Conservation (phyloP, 2,113 vertebrate genomes). For the Sterrhoptilus dennistouni region DNA sequence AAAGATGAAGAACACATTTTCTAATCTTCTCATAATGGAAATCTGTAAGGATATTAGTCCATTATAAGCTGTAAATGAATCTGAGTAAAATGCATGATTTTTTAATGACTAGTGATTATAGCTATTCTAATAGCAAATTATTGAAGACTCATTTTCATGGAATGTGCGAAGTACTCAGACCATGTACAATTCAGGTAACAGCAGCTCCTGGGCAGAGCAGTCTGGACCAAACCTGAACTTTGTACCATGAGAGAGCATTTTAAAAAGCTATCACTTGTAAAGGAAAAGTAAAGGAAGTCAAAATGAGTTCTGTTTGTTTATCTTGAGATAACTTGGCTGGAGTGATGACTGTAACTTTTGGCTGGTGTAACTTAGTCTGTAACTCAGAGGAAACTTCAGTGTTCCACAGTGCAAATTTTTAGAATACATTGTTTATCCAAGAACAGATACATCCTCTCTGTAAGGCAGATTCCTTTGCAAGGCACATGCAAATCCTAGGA, state of each 20-base stretch:
- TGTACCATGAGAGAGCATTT: neutral
- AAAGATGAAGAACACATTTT: neutral
- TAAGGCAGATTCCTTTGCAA: neutral
- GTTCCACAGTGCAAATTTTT: neutral
- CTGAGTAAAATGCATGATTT: neutral
- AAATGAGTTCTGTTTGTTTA: neutral
- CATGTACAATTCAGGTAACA: neutral
- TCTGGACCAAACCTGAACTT: neutral
- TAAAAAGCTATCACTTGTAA: neutral
- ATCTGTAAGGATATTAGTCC: neutral
- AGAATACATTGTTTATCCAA: neutral
- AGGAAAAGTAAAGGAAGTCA: neutral
- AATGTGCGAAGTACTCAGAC: neutral
- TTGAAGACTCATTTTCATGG: neutral
- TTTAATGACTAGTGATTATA: neutral
- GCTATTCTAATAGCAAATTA: neutral
- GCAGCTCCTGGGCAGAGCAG: neutral
- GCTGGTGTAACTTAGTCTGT: neutral
- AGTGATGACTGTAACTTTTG: neutral
- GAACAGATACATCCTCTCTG: neutral
- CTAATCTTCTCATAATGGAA: neutral
- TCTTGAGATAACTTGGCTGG: neutral
- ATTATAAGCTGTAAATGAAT: neutral
- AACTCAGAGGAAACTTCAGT: neutral
- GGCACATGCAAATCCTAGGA: neutral